These are phyloP conservation scores for rat (Rattus norvegicus) DNA, from an alignment of 2,113 vertebrate species.

Conservation along the genomic window DNA sequence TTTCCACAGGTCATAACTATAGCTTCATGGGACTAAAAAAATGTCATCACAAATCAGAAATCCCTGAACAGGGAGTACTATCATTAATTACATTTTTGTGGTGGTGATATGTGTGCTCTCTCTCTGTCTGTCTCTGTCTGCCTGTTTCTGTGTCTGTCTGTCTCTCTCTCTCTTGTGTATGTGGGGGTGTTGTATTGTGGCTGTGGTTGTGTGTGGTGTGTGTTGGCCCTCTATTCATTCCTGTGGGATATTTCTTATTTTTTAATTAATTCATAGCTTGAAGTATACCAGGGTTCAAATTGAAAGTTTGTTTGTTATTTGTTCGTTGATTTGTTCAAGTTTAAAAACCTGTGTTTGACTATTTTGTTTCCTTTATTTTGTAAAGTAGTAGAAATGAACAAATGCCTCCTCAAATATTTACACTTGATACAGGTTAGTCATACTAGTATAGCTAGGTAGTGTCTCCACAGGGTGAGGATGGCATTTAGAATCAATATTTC, in stretches of 20 bases:
- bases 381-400: background rate
- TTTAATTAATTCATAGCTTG: background rate
- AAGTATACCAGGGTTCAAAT: background rate
- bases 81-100: conserved; percentile 1
- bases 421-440: conserved; percentile 23
- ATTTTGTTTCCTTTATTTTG: background rate
- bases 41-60: background rate
- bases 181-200: background rate
- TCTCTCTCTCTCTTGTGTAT: background rate
- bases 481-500: conserved; percentile 27
- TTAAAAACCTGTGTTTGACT: conserved; percentile 5
- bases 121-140: background rate
- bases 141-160: background rate
- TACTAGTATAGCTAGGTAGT: background rate
- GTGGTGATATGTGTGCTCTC: background rate
- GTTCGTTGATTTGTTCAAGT: background rate
- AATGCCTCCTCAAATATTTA: background rate
- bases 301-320: conserved; percentile 11
- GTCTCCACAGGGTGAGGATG: background rate
- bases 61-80: conserved; percentile 34
- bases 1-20: conserved; percentile 38
- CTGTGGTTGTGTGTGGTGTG: background rate
- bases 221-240: background rate
- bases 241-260: background rate
- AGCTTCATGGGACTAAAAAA: background rate